A percentile compares a stretch with the other conserved stretches of the same genome.
Conservation (phyloP, 37 sponge, comb jelly and placozoan species). For the Halichondria panicea region DNA sequence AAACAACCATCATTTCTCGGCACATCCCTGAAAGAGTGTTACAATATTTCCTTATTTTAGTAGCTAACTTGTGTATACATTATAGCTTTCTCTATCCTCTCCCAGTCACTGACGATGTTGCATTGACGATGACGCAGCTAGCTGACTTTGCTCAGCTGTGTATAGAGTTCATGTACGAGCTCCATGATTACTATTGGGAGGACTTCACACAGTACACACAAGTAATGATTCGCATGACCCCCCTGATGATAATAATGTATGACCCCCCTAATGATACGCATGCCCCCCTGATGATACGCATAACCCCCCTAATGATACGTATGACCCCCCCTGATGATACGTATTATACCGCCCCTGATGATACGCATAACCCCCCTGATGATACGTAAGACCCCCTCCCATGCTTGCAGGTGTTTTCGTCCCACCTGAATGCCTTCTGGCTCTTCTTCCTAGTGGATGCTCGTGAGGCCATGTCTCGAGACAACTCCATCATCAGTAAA, state of each 20-base stretch:
- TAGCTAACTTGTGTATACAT: too few relatives aligned
- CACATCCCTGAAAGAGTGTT: not conserved
- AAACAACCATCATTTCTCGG: too few relatives aligned
- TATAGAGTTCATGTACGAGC: slow-evolving; percentile 68
- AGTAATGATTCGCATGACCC: not conserved
- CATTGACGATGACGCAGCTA: slow-evolving; percentile 15
- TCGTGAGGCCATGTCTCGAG: slow-evolving; percentile 11
- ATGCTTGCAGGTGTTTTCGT: not conserved
- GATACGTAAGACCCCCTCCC: too few relatives aligned
- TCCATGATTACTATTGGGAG: slow-evolving; percentile 55
- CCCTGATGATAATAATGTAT: too few relatives aligned
- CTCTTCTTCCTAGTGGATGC: slow-evolving; percentile 46
- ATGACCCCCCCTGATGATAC: too few relatives aligned
- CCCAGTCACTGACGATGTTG: slow-evolving; percentile 8
- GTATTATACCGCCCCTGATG: too few relatives aligned
- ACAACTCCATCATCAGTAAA: slow-evolving; percentile 25
- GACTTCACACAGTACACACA: slow-evolving; percentile 17
- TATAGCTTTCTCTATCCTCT: not conserved
- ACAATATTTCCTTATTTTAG: too few relatives aligned
- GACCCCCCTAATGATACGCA: too few relatives aligned
- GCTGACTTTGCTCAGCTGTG: slow-evolving; percentile 35
- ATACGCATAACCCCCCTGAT: too few relatives aligned
- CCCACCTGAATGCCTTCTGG: slow-evolving; percentile 61
- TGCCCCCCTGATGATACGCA: too few relatives aligned
- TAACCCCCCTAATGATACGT: too few relatives aligned